These are phyloP conservation scores for Taeniopygia guttata DNA, from an alignment of 2,797 vertebrate species.

Conservation along the genomic window DNA sequence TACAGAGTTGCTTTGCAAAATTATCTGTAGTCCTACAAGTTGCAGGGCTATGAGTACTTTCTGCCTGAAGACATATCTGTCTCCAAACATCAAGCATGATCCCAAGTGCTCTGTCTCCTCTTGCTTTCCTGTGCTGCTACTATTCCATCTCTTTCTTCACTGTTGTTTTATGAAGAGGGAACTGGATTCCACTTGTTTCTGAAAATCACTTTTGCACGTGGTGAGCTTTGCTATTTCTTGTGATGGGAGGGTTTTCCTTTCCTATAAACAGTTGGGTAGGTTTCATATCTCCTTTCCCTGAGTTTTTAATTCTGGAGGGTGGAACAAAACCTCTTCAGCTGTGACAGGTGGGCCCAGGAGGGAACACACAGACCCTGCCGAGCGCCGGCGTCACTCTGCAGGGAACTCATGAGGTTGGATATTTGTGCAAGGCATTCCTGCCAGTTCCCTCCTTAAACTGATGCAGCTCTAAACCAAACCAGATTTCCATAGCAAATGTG, in stretches of 20 bases:
- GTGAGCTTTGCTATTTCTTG: neutral
- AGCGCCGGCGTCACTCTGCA: neutral
- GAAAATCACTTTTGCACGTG: constrained; percentile 41
- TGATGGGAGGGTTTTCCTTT: neutral
- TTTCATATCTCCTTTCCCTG: neutral
- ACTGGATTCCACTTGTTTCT: constrained; percentile 31
- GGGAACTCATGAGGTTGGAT: fast-evolving
- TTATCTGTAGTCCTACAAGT: neutral
- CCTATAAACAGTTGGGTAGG: neutral
- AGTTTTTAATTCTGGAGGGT: neutral
- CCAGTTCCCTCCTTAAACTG: neutral
- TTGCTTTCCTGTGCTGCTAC: neutral
- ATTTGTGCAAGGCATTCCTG: neutral
- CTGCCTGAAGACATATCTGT: neutral
- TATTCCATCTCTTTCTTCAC: neutral
- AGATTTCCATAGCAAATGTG: neutral
- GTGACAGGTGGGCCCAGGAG: neutral
- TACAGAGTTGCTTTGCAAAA: neutral
- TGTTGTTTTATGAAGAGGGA: neutral
- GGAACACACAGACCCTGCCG: neutral
- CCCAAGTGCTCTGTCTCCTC: neutral
- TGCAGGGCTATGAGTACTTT: neutral
- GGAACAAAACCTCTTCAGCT: constrained; percentile 27
- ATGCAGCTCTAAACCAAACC: neutral
- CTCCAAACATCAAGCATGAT: neutral